Conservation (phyloP, 2,113 vertebrate species). For the Seriola aureovittata region DNA sequence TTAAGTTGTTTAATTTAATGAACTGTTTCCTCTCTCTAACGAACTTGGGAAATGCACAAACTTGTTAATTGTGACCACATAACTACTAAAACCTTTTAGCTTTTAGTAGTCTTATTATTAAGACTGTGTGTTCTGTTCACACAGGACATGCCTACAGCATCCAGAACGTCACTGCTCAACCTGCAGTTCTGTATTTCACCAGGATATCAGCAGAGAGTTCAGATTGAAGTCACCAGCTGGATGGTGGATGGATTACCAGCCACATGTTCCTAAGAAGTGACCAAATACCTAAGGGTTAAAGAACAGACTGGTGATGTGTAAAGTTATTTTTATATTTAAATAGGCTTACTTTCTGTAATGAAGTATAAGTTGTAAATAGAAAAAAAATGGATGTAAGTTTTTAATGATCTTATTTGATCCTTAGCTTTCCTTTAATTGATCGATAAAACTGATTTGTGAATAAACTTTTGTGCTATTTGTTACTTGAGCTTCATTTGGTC, state of each 20-base stretch:
- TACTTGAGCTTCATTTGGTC: not conserved
- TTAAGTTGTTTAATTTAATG: not conserved
- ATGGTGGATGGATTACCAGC: not conserved
- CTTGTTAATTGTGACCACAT: no score
- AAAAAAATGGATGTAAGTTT: not conserved
- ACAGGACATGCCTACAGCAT: slow-evolving; percentile 83
- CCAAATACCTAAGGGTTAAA: not conserved
- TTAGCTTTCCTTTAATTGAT: not conserved
- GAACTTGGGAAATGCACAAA: not conserved
- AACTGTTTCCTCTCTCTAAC: not conserved
- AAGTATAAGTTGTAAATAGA: slow-evolving; percentile 31
- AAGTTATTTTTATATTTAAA: not conserved
- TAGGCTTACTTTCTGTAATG: not conserved
- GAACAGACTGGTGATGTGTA: not conserved
- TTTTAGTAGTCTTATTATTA: no score
- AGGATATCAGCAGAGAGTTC: slow-evolving; percentile 64
- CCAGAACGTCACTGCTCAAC: slow-evolving; percentile 74
- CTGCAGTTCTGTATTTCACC: slow-evolving; percentile 80
- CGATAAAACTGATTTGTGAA: slow-evolving; percentile 3
- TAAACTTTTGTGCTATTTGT: slow-evolving; percentile 18
- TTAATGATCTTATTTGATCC: not conserved
- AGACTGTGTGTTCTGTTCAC: slow-evolving; percentile 32
- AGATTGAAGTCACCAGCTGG: slow-evolving; percentile 36
- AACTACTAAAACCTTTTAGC: no score
- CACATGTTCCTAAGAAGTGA: not conserved